Conservation (phyloP, 2,113 vertebrate species). For the Microtus montanus region DNA sequence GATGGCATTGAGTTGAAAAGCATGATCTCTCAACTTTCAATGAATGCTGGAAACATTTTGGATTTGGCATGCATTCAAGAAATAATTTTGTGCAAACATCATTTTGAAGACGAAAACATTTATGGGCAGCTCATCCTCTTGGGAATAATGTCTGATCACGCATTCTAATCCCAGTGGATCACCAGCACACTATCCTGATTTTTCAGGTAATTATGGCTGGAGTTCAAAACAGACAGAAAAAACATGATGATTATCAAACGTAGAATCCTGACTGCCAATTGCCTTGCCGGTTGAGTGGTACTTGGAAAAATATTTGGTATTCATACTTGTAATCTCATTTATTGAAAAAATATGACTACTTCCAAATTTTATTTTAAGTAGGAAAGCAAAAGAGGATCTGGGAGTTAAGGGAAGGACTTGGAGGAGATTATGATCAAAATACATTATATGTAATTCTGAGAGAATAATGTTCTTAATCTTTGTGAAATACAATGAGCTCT, state of each 20-base stretch:
- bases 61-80: background rate
- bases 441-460: background rate
- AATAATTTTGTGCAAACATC: background rate
- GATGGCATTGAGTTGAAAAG: conserved; percentile 54
- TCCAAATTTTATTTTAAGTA: background rate
- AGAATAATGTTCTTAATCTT: background rate
- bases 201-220: background rate
- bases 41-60: background rate
- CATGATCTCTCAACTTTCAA: background rate
- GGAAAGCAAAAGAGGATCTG: background rate
- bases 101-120: background rate
- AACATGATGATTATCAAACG: background rate
- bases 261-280: background rate
- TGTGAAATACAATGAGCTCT: background rate
- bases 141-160: background rate
- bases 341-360: background rate
- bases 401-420: background rate
- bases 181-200: background rate
- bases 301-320: background rate
- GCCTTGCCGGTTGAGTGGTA: background rate
- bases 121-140: background rate
- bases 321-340: background rate
- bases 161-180: background rate
- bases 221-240: background rate
- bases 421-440: background rate